These are phyloP conservation scores for Trichomalopsis sarcophagae DNA, from an alignment of 1,140 invertebrate species.

Conservation along the genomic window DNA sequence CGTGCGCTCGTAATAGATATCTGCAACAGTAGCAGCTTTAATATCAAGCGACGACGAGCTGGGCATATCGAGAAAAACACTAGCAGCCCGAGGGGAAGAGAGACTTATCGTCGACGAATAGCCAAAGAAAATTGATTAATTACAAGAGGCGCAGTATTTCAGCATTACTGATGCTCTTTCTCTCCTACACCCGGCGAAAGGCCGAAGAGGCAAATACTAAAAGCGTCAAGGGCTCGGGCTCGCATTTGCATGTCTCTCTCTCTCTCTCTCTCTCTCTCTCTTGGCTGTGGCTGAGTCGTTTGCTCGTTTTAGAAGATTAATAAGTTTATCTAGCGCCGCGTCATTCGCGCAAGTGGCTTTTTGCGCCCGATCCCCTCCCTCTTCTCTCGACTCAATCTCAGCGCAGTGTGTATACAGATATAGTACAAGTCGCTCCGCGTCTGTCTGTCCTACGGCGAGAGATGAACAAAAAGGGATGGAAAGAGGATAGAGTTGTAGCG, in stretches of 20 bases:
- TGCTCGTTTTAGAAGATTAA: slow-evolving; percentile 7
- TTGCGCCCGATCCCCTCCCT: neutral
- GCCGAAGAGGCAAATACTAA: neutral
- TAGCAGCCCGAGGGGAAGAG: neutral
- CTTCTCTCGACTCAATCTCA: neutral
- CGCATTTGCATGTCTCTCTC: neutral
- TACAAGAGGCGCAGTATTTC: neutral
- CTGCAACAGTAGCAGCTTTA: too few relatives aligned
- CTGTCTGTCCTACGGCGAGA: neutral
- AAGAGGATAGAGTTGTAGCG: slow-evolving; percentile 1
- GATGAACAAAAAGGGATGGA: neutral
- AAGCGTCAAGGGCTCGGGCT: neutral
- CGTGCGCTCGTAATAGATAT: neutral
- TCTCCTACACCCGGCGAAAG: neutral
- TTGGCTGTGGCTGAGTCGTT: neutral
- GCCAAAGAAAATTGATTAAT: slow-evolving; percentile 15
- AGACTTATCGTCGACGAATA: neutral
- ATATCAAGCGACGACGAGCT: too few relatives aligned
- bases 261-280: neutral
- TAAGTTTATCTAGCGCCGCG: neutral
- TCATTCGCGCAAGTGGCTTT: slow-evolving; percentile 11
- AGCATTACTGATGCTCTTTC: neutral
- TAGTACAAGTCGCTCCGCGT: neutral
- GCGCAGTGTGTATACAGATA: neutral
- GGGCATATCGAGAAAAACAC: neutral